phyloP scores from a whole-genome alignment of 2,888 invertebrate genomes.

The Boloria selene region DNA sequence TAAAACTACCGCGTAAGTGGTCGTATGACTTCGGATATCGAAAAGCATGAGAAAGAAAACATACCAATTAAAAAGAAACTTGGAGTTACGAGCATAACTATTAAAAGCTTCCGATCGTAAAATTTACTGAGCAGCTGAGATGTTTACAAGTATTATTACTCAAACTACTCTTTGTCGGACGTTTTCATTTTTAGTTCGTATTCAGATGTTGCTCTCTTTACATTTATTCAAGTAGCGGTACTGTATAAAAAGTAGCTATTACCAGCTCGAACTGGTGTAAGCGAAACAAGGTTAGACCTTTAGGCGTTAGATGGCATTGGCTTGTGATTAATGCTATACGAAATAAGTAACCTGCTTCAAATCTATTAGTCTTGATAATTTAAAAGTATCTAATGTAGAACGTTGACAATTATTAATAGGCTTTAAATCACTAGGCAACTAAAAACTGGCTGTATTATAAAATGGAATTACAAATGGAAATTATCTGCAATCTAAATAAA shows the following conservation, averaged over 20 bases:
- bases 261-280: slow-evolving; percentile 59
- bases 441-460: slow-evolving; percentile 7
- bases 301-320: slow-evolving; percentile 57
- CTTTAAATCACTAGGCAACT: not conserved
- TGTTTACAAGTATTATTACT: slow-evolving; percentile 32
- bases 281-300: slow-evolving; percentile 60
- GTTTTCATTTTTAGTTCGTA: slow-evolving; percentile 54
- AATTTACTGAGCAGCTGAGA: slow-evolving; percentile 27
- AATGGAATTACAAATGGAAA: slow-evolving; percentile 28
- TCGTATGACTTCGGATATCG: slow-evolving; percentile 31
- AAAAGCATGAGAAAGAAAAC: slow-evolving; percentile 32
- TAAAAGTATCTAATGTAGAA: slow-evolving; percentile 18
- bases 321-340: slow-evolving; percentile 53
- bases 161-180: slow-evolving; percentile 28
- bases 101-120: slow-evolving; percentile 35
- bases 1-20: slow-evolving; percentile 27
- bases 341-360: slow-evolving; percentile 44
- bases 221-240: slow-evolving; percentile 63
- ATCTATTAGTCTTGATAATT: slow-evolving; percentile 27
- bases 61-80: slow-evolving; percentile 38
- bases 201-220: slow-evolving; percentile 60
- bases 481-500: slow-evolving; percentile 57
- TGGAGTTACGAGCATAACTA: slow-evolving; percentile 26
- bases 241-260: slow-evolving; percentile 60
- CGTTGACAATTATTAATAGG: not conserved